Conservation (phyloP, 37 sponge, comb jelly and placozoan genomes). For the Spongilla lacustris region DNA sequence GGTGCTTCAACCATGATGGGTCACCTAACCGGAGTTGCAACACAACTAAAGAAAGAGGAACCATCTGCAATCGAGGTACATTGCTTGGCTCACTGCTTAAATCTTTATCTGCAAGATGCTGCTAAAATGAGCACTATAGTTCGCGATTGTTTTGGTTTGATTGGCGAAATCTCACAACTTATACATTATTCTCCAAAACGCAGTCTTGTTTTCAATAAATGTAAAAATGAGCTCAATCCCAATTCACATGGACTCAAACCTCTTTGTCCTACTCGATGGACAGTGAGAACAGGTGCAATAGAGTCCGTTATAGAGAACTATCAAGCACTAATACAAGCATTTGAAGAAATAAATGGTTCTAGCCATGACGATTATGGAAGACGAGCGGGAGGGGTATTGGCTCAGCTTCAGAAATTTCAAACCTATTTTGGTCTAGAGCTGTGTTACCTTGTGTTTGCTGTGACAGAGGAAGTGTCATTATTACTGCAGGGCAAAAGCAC, state of each 20-base stretch:
- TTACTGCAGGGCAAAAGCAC: slow-evolving; percentile 43
- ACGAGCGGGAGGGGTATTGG: slow-evolving; percentile 39
- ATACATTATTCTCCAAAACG: slow-evolving; percentile 57
- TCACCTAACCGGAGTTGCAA: slow-evolving; percentile 58
- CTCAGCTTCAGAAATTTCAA: slow-evolving; percentile 27
- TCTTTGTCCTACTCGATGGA: slow-evolving; percentile 70
- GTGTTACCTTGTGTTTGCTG: slow-evolving; percentile 48
- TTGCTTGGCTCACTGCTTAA: slow-evolving; percentile 66
- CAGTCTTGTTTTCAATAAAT: slow-evolving; percentile 9
- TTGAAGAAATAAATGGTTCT: slow-evolving; percentile 15
- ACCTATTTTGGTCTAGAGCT: slow-evolving; percentile 51
- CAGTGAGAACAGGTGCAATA: slow-evolving; percentile 55
- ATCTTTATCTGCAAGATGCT: slow-evolving; percentile 44
- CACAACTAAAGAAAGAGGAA: slow-evolving; percentile 30
- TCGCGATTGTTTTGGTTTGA: slow-evolving; percentile 46
- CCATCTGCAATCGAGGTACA: slow-evolving; percentile 51
- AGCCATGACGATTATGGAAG: slow-evolving; percentile 34
- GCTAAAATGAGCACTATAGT: slow-evolving; percentile 20
- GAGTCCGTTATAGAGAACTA: slow-evolving; percentile 40
- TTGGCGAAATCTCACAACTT: slow-evolving; percentile 34
- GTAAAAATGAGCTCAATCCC: slow-evolving; percentile 32
- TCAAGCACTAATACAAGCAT: slow-evolving; percentile 5
- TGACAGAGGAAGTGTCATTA: slow-evolving; percentile 39
- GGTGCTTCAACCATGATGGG: slow-evolving; percentile 52
- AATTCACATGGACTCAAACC: slow-evolving; percentile 23